Evolutionary conservation across 2,888 invertebrate species (phyloP).

Genomic region (Drosophila tripunctata): DNA sequence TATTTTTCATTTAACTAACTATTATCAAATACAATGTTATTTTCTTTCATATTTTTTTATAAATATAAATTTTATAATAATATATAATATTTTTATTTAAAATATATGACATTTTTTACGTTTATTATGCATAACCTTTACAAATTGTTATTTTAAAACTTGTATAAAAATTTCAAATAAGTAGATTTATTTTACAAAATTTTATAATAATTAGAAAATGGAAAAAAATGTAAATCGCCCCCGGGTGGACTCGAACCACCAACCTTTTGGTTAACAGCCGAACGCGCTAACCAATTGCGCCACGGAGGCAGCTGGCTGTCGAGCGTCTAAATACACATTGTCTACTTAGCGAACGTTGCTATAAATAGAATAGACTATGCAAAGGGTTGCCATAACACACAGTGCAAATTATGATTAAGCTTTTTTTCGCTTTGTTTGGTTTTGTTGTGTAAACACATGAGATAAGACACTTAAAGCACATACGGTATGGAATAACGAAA

Average conservation of each 20-base stretch:
- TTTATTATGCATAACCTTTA: too few species aligned
- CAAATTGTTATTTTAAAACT: background rate
- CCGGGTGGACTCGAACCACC: conserved; percentile 91
- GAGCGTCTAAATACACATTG: conserved; percentile 9
- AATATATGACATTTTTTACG: too few species aligned
- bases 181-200: background rate
- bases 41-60: too few species aligned
- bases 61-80: too few species aligned
- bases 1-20: too few species aligned
- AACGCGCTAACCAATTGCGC: conserved; percentile 99
- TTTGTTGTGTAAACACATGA: too few species aligned
- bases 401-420: too few species aligned
- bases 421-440: too few species aligned
- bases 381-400: background rate
- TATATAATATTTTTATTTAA: too few species aligned
- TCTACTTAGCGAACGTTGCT: background rate
- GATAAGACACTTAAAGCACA: background rate
- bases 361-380: background rate
- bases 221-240: conserved; percentile 23
- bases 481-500: too few species aligned
- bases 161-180: conserved; percentile 1
- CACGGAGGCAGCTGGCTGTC: conserved; percentile 86
- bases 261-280: conserved; percentile 99
- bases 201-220: background rate
- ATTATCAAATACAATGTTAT: too few species aligned